phyloP scores from a whole-genome alignment of 2,888 invertebrate species.

The Drosophila atripex region DNA sequence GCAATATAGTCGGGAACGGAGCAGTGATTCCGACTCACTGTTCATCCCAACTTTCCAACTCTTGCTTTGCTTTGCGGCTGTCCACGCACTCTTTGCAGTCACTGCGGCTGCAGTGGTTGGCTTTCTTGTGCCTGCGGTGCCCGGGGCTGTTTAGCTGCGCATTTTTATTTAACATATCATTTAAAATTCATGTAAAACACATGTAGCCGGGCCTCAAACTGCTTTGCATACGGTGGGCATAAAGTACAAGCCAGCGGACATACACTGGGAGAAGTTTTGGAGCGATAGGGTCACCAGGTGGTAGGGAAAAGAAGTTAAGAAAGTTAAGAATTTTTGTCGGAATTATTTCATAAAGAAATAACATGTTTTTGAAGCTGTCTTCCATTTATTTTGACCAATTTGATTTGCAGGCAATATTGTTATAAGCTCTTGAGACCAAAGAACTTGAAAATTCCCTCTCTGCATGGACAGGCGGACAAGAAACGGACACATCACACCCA shows the following conservation, averaged over 20 bases:
- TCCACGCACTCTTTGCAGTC: slow-evolving; percentile 34
- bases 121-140: slow-evolving; percentile 35
- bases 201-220: slow-evolving; percentile 72
- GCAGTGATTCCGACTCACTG: neutral
- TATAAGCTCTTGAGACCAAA: too few relatives aligned
- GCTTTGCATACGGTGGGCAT: slow-evolving; percentile 75
- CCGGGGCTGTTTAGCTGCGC: slow-evolving; percentile 78
- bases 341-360: too few relatives aligned
- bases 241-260: slow-evolving; percentile 55
- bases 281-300: neutral
- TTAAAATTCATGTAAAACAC: slow-evolving; percentile 83
- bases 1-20: neutral
- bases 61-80: neutral
- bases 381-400: too few relatives aligned
- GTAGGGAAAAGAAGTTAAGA: neutral
- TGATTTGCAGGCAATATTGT: too few relatives aligned
- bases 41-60: neutral
- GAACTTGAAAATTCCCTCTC: neutral
- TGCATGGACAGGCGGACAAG: slow-evolving; percentile 7
- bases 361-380: too few relatives aligned
- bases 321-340: too few relatives aligned
- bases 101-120: slow-evolving; percentile 21
- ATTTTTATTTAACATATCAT: slow-evolving; percentile 82
- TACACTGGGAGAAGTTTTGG: slow-evolving; percentile 23
- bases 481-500: slow-evolving; percentile 64